A percentile compares a stretch with the other conserved stretches of the same genome.
Conservation (phyloP, 1,140 invertebrate species). For the Cryptotermes secundus region DNA sequence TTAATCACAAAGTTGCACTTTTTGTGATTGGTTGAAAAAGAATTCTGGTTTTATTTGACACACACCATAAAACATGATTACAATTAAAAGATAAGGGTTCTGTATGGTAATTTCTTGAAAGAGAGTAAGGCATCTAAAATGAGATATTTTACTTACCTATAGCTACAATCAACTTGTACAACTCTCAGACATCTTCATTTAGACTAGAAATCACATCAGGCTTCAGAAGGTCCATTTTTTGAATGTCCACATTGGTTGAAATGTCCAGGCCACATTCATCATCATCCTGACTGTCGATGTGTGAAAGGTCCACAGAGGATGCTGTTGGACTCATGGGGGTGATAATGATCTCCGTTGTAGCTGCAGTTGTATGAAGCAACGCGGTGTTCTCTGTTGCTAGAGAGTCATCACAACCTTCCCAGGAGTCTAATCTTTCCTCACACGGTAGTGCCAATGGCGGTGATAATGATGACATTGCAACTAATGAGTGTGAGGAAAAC, state of each 20-base stretch:
- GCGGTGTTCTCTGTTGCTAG: conserved; percentile 8
- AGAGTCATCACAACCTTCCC: conserved; percentile 23
- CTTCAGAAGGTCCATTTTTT: conserved; percentile 27
- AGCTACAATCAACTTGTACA: not conserved
- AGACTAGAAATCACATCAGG: conserved; percentile 20
- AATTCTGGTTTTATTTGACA: too few species aligned
- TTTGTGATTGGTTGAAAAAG: too few species aligned
- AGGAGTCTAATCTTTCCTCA: not conserved
- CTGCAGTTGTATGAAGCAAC: conserved; percentile 19
- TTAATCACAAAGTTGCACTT: too few species aligned
- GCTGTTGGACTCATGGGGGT: not conserved
- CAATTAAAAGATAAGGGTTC: too few species aligned
- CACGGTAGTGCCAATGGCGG: not conserved
- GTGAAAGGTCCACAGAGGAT: conserved; percentile 9
- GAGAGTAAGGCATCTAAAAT: too few species aligned
- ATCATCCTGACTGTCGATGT: not conserved
- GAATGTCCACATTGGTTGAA: conserved; percentile 2
- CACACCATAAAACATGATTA: too few species aligned
- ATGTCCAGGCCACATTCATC: not conserved
- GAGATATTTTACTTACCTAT: not conserved
- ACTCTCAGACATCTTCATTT: conserved; percentile 20
- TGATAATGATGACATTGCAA: not conserved
- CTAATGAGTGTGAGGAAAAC: not conserved
- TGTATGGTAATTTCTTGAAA: too few species aligned
- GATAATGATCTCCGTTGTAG: conserved; percentile 26